Percentiles rank a stretch among this genome's conserved stretches.
Evolutionary conservation across 2,797 vertebrate species (phyloP).

Genomic region (Cryptoprocta ferox): DNA sequence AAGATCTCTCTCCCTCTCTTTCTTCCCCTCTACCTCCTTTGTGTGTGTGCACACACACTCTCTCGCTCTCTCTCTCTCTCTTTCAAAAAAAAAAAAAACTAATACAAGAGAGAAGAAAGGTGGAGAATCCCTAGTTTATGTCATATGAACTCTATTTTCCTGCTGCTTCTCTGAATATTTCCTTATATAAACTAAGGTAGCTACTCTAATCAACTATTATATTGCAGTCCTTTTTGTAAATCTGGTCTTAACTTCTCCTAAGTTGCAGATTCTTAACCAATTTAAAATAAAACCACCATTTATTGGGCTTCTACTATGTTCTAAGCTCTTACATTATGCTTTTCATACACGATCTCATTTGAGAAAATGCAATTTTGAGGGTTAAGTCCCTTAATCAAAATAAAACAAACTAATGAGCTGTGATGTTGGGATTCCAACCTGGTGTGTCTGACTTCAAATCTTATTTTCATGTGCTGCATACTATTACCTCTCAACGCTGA

Average conservation of each 20-base stretch:
- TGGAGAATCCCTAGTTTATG: background rate
- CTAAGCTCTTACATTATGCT: background rate
- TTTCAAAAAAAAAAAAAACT: too few species aligned
- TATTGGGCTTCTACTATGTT: background rate
- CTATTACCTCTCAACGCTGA: background rate
- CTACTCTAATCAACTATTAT: background rate
- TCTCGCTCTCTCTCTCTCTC: too few species aligned
- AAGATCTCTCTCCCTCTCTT: too few species aligned
- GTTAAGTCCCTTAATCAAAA: background rate
- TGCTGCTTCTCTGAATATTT: background rate
- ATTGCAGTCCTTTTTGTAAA: background rate
- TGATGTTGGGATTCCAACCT: background rate
- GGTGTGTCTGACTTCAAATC: background rate
- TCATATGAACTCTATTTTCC: constrained; percentile 18
- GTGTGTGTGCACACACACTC: too few species aligned
- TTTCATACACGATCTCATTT: background rate
- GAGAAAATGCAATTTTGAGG: background rate
- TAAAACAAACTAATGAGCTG: background rate
- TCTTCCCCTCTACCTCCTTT: too few species aligned
- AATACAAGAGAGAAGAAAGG: background rate
- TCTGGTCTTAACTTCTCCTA: background rate
- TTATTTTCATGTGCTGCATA: background rate
- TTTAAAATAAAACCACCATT: background rate
- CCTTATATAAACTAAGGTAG: background rate
- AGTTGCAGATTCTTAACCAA: constrained; percentile 21